Base-by-base conservation (phyloP, 2,888 invertebrate genomes). In the Agrotis puta region DNA sequence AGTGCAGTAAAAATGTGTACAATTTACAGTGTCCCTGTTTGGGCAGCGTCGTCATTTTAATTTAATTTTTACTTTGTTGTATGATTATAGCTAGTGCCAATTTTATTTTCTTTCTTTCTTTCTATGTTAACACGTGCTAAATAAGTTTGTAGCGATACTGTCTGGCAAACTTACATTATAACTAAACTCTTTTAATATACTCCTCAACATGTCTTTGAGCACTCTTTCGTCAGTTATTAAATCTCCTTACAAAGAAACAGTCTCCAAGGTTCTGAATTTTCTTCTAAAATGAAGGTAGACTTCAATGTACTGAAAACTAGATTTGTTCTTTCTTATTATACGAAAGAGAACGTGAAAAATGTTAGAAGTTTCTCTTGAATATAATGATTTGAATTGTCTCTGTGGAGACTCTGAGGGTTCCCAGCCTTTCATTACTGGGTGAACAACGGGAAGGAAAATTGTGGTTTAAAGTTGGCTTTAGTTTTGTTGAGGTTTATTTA, bases 331-430 rank as follows among this genome's bases (percentile, higher is more conserved):
- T 59, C 48, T 47, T 71, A 65, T 70, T 57, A 48, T 51, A 51
- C 13, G 54, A 43, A 48, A 61, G 51, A 50, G 18, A 39, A 59
- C 63, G 51, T 74, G 39, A 54, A 33, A 47, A 45, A 71, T 69
- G 18, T 45, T 62, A 39, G 11, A 50, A 56, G 79, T 50, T 6
- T 47, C 54, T 77, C 63, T 77, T 70, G 63, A 48, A 61, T 66
- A 72, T 67, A 77, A 77, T 56, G 63, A 77, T 59, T 77, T 54
- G 45, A 45, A 62, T 66, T 76, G 64, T 50, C 69, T 43, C 45
- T 4, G 14, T 53, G 11, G 56, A 76, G 48, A 48, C 20, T 14
- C n/a, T 58, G 47, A 9, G 54, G 39, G 7, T 53, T 27, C 51
- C 18, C n/a, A n/a, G 48, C 13, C 24, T 76, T 74, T 58, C 14